phyloP scores from a whole-genome alignment of 2,797 vertebrate genomes.

The Petrocephalus schoutedeni region DNA sequence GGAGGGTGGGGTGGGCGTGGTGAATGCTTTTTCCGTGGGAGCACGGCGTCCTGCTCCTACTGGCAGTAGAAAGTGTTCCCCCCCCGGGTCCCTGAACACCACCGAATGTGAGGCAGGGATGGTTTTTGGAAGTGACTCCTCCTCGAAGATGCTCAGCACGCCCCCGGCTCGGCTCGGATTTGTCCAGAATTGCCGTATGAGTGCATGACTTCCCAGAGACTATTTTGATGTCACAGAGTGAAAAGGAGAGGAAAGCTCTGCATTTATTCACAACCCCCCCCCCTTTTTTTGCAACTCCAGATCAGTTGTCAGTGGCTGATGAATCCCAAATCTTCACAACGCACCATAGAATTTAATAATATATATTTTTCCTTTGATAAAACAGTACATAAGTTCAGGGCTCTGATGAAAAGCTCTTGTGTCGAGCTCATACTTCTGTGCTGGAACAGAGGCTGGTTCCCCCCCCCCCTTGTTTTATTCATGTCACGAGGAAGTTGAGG shows the following conservation, averaged over 20 bases:
- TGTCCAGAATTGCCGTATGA: background rate
- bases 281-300: background rate
- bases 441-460: background rate
- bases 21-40: background rate
- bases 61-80: background rate
- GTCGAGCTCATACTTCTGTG: background rate
- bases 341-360: conserved; percentile 22
- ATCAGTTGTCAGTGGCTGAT: conserved; percentile 6
- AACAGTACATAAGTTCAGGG: conserved; percentile 6
- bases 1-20: background rate
- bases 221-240: background rate
- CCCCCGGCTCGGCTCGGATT: background rate
- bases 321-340: conserved; percentile 6
- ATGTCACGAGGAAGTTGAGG: background rate
- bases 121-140: background rate
- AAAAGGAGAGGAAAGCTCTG: background rate
- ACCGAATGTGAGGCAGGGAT: background rate
- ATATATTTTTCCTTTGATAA: conserved; percentile 17
- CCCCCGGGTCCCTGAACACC: background rate
- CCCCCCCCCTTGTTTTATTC: background rate
- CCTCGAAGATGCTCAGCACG: background rate
- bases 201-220: background rate
- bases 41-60: background rate
- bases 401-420: conserved; percentile 15
- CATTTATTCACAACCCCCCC: conserved; percentile 12